Conservation (phyloP, 2,797 vertebrate genomes). For the Alfaro cultratus region DNA sequence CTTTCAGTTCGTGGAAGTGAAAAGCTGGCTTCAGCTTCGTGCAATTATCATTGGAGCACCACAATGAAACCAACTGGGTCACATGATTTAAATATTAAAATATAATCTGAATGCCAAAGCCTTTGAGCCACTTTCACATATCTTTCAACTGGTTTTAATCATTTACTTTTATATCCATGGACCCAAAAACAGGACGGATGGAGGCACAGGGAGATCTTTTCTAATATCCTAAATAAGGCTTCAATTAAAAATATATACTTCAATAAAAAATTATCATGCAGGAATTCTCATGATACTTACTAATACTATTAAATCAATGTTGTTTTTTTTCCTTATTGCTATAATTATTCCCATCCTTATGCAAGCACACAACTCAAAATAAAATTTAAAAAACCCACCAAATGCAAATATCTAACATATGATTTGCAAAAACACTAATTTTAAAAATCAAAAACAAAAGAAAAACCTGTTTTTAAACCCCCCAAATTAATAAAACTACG, state of each 20-base stretch:
- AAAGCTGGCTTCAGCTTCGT: background rate
- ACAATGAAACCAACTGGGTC: background rate
- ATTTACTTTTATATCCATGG: background rate
- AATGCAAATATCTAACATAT: background rate
- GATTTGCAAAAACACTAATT: background rate
- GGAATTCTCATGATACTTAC: background rate
- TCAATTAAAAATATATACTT: background rate
- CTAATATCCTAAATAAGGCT: background rate
- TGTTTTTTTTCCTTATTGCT: background rate
- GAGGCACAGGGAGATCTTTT: background rate
- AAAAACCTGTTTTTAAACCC: background rate
- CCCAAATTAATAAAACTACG: background rate
- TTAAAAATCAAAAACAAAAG: background rate
- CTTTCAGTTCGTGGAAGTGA: background rate
- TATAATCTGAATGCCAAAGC: background rate
- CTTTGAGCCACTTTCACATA: background rate
- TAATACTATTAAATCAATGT: background rate
- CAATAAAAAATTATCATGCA: background rate
- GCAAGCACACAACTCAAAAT: background rate
- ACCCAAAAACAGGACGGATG: background rate
- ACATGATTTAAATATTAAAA: constrained; percentile 3
- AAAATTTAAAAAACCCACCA: background rate
- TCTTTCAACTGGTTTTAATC: background rate
- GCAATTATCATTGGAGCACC: background rate
- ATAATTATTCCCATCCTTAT: background rate